These are phyloP conservation scores for Bolborhynchus lineola DNA, from an alignment of 2,113 vertebrate genomes.

Conservation along the genomic window DNA sequence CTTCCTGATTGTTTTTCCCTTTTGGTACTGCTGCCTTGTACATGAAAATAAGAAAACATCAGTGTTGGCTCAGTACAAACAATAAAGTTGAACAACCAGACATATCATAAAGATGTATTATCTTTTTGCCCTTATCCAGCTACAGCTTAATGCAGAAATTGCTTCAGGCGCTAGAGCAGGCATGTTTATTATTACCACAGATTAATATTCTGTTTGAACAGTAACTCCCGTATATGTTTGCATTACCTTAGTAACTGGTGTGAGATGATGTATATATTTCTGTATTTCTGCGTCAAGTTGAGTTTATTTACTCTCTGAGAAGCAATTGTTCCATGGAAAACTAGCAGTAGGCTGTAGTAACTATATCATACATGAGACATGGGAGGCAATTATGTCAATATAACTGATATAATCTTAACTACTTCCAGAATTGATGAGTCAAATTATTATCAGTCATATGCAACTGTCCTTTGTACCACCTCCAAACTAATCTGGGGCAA, in stretches of 20 bases:
- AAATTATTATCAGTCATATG: neutral
- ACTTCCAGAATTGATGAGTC: neutral
- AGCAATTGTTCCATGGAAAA: neutral
- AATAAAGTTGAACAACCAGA: conserved; percentile 35
- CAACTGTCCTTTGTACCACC: neutral
- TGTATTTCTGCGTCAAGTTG: neutral
- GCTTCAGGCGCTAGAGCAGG: conserved; percentile 17
- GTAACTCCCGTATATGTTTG: neutral
- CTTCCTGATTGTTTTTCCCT: conserved; percentile 23
- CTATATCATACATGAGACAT: neutral
- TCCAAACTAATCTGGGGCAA: neutral
- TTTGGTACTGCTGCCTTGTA: conserved; percentile 4
- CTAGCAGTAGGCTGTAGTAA: neutral
- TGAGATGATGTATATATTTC: neutral
- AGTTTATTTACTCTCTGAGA: neutral
- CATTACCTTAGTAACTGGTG: neutral
- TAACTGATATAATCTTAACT: neutral
- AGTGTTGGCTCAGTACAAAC: conserved; percentile 7
- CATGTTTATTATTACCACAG: conserved; percentile 22
- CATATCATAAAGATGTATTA: conserved; percentile 27
- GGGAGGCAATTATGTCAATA: neutral
- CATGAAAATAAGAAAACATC: conserved; percentile 22
- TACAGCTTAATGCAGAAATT: conserved; percentile 21
- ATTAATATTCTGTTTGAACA: conserved; percentile 23
- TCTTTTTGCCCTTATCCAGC: conserved; percentile 8